These are phyloP conservation scores for Chydorus sphaericus DNA, from an alignment of 2,888 invertebrate species.

Conservation along the genomic window DNA sequence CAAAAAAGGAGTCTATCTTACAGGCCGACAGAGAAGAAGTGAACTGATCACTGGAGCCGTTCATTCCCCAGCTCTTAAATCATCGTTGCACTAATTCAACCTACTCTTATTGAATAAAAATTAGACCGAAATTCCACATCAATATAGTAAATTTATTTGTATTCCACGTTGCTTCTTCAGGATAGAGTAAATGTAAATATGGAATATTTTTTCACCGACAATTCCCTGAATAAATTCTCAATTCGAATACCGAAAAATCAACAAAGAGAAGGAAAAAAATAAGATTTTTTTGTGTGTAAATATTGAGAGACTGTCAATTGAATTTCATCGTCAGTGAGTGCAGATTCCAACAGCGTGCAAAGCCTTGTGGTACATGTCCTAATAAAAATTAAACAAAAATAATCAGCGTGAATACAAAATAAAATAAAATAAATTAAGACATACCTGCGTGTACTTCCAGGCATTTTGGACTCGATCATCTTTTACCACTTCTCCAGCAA, in stretches of 20 bases:
- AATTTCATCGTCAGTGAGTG: slow-evolving; percentile 6
- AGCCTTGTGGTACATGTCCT: slow-evolving; percentile 11
- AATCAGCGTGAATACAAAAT: too few species aligned
- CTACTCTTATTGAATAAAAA: too few species aligned
- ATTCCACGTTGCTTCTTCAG: too few species aligned
- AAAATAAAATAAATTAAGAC: too few species aligned
- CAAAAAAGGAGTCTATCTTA: slow-evolving; percentile 9
- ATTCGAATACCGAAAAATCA: not conserved
- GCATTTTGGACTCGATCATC: slow-evolving; percentile 3
- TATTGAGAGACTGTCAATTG: too few species aligned
- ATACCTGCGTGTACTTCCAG: slow-evolving; percentile 1
- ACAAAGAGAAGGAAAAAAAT: not conserved
- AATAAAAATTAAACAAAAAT: too few species aligned
- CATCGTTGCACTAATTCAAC: too few species aligned
- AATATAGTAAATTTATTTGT: too few species aligned
- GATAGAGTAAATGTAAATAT: too few species aligned
- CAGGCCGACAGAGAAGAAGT: slow-evolving; percentile 6
- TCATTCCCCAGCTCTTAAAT: too few species aligned
- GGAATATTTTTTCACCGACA: too few species aligned
- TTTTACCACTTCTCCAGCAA: not conserved
- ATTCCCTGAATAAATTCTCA: not conserved
- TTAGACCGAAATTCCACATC: too few species aligned
- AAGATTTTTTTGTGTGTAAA: not conserved
- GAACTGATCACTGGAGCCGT: slow-evolving; percentile 12
- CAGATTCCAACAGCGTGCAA: slow-evolving; percentile 11